Base-by-base conservation (phyloP, 37 sponge, comb jelly and placozoan species). In the Ianthella basta region DNA sequence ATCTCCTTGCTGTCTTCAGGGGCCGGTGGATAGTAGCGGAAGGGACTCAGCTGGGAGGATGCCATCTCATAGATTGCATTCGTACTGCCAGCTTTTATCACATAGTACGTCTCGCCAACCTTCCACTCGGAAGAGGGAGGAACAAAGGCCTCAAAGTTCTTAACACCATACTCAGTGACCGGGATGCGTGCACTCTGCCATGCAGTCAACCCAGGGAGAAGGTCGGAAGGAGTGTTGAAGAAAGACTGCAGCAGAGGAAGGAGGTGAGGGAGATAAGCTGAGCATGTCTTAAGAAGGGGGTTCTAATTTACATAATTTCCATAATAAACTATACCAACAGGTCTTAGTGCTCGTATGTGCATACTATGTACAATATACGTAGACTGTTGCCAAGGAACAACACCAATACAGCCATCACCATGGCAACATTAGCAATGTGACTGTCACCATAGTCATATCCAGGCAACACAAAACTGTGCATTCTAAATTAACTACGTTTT, bases 141-240 rank as follows among this genome's bases (percentile, higher is more conserved):
- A 32, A 88, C 59, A 39, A 96, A 93, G 24, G 55, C 23, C 18
- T 68, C 53, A 60, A 96, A 93, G 79, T 96, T 96, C 19, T 53
- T 57, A 54, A 77, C 77, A 38, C 94, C 94, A 61, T 89, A 93
- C 34, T 57, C 54, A 14, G 84, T 85, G 0, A 87, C 21, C 0
- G 72, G 88, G 23, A 69, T 59, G 21, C 82, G 60, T 3, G 86
- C 79, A n/a, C 40, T 44, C 73, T 87, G 87, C 94, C 94, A 93
- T 0, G 24, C 72, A 4, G 77, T 1, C 37, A 93, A 85, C 24
- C 94, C 94, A 56, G 94, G 94, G 4, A 88, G 73, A 15, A 88
- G 18, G 21, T 83, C 53, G n/a, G 86, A 74, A 23, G 86, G 85
- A 32, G 68, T 4, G 0, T 84, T 84, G 65, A 84, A 80, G 55